Conservation (phyloP, 2,888 invertebrate species). For the Athripsodes cinereus region DNA sequence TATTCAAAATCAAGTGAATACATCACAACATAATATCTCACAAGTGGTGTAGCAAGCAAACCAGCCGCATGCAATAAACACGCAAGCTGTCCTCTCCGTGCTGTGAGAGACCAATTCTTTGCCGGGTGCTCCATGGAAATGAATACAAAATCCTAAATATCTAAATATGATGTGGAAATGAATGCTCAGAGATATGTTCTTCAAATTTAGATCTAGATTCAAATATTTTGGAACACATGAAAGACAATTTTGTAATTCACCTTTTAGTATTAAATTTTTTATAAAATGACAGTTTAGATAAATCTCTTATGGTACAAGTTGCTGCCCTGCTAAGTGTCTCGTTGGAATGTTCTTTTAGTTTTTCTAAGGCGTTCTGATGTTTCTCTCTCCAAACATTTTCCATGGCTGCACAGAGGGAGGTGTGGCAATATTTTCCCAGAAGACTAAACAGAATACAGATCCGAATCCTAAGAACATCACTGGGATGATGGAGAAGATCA, state of each 20-base stretch:
- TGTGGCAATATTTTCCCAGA: conserved; percentile 61
- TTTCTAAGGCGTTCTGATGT: conserved; percentile 55
- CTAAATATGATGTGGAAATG: too few species aligned
- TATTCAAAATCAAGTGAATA: too few species aligned
- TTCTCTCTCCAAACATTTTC: conserved; percentile 55
- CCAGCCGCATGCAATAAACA: too few species aligned
- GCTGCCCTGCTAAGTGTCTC: conserved; percentile 56
- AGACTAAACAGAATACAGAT: conserved; percentile 67
- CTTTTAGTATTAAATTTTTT: conserved; percentile 21
- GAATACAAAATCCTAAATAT: too few species aligned
- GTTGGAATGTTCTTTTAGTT: conserved; percentile 56
- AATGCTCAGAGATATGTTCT: too few species aligned
- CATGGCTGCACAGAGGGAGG: conserved; percentile 52
- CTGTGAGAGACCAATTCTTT: too few species aligned
- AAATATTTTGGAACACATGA: too few species aligned
- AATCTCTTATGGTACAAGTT: conserved; percentile 48
- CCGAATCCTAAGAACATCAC: conserved; percentile 54
- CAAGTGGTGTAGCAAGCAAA: too few species aligned
- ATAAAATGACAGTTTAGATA: conserved; percentile 51
- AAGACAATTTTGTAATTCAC: conserved; percentile 4
- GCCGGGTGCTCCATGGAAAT: too few species aligned
- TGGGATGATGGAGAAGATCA: conserved; percentile 51
- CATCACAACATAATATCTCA: too few species aligned
- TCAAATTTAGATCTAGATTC: too few species aligned
- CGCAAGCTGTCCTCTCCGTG: too few species aligned